Conservation (phyloP, 2,888 invertebrate genomes). For the Spisula subtruncata region DNA sequence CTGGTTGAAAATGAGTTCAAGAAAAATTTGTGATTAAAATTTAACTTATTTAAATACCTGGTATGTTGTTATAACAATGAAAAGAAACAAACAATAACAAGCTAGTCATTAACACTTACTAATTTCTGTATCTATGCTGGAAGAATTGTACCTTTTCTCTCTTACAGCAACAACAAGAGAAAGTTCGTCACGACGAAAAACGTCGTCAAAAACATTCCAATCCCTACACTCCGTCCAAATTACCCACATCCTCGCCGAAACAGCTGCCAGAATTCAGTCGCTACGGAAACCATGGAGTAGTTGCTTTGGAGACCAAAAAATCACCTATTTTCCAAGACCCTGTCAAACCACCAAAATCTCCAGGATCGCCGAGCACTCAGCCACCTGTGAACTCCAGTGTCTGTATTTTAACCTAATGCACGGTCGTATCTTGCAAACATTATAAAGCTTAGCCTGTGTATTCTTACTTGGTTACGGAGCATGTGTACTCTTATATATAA, state of each 20-base stretch:
- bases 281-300: slow-evolving; percentile 80
- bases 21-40: too few relatives aligned
- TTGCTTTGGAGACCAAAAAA: slow-evolving; percentile 43
- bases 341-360: slow-evolving; percentile 6
- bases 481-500: slow-evolving; percentile 1
- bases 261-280: slow-evolving; percentile 73
- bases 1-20: background rate
- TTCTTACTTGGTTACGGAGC: slow-evolving; percentile 29
- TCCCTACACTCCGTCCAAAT: slow-evolving; percentile 36
- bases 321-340: slow-evolving; percentile 15
- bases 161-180: slow-evolving; percentile 82
- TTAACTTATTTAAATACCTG: too few relatives aligned
- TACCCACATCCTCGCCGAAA: slow-evolving; percentile 19
- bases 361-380: slow-evolving; percentile 2
- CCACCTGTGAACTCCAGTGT: slow-evolving; percentile 66
- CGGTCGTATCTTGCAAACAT: slow-evolving; percentile 10
- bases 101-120: too few relatives aligned
- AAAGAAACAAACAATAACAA: too few relatives aligned
- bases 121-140: too few relatives aligned
- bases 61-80: too few relatives aligned
- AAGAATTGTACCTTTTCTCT: too few relatives aligned
- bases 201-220: slow-evolving; percentile 51
- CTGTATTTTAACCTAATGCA: slow-evolving; percentile 63
- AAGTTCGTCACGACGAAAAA: slow-evolving; percentile 68
- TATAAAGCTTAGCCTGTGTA: slow-evolving; percentile 19